A percentile compares a stretch with the other conserved stretches of the same genome.
These are phyloP conservation scores for Linnaemya tessellans DNA, from an alignment of 2,888 invertebrate species.

Conservation along the genomic window DNA sequence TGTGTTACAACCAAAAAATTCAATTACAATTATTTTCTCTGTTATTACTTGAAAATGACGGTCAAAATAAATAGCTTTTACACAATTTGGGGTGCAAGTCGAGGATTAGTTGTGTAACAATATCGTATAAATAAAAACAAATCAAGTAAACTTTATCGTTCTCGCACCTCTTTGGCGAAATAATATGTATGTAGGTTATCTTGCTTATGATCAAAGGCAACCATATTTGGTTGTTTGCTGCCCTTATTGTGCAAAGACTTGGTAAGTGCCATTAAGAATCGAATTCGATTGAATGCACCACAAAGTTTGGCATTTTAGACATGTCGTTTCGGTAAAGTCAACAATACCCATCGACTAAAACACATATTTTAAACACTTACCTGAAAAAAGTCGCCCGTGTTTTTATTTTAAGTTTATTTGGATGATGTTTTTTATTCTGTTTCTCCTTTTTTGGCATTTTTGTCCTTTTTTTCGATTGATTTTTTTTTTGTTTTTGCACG, in stretches of 20 bases:
- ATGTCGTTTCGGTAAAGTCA: slow-evolving; percentile 74
- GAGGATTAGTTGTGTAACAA: neutral
- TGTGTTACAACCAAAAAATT: no score
- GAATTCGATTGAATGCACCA: slow-evolving; percentile 82
- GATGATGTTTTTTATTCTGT: slow-evolving; percentile 18
- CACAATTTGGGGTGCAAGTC: neutral
- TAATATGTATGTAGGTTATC: slow-evolving; percentile 73
- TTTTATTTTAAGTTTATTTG: slow-evolving; percentile 59
- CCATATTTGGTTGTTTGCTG: slow-evolving; percentile 65
- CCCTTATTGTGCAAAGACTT: slow-evolving; percentile 78
- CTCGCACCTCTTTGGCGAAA: slow-evolving; percentile 72
- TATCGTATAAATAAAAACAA: neutral
- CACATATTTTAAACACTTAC: slow-evolving; percentile 80
- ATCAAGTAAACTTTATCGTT: slow-evolving; percentile 67
- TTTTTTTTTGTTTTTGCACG: slow-evolving; percentile 60
- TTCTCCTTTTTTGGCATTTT: slow-evolving; percentile 15
- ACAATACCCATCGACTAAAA: slow-evolving; percentile 72
- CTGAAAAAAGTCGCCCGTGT: slow-evolving; percentile 74
- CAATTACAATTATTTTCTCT: no score
- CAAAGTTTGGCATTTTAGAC: slow-evolving; percentile 78
- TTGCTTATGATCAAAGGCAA: slow-evolving; percentile 77
- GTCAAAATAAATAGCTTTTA: neutral
- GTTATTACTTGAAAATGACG: no score
- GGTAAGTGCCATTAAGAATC: slow-evolving; percentile 76
- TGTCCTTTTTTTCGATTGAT: slow-evolving; percentile 9